Conservation (phyloP, 1,140 invertebrate species). For the Drosophila varians region DNA sequence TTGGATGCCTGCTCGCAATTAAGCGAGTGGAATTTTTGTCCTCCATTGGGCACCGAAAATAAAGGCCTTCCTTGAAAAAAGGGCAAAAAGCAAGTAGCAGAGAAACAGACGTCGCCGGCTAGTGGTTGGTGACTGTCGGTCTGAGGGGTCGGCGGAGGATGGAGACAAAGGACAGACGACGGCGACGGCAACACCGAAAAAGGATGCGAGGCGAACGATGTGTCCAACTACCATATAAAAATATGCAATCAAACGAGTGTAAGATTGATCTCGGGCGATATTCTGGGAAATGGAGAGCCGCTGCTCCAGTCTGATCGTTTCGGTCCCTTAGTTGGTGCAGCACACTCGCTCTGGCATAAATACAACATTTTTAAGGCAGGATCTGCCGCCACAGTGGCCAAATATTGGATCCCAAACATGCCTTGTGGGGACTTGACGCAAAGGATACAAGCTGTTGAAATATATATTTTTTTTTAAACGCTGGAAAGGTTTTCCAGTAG, state of each 20-base stretch:
- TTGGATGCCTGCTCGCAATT: slow-evolving; percentile 17
- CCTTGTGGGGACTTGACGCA: slow-evolving; percentile 38
- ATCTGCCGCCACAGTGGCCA: background rate
- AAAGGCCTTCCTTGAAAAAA: slow-evolving; percentile 4
- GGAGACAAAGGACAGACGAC: slow-evolving; percentile 1
- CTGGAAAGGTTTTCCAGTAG: background rate
- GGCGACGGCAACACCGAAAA: slow-evolving; percentile 61
- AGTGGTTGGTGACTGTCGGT: background rate
- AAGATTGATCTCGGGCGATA: slow-evolving; percentile 77
- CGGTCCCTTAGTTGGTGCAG: slow-evolving; percentile 30
- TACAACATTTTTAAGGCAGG: slow-evolving; percentile 18
- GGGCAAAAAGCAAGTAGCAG: slow-evolving; percentile 33
- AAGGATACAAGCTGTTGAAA: background rate
- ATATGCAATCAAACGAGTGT: slow-evolving; percentile 75
- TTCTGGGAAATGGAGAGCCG: slow-evolving; percentile 62
- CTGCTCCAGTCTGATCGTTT: slow-evolving; percentile 29
- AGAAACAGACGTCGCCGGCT: slow-evolving; percentile 35
- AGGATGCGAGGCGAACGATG: slow-evolving; percentile 69
- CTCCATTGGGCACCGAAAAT: slow-evolving; percentile 18
- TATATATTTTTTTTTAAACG: background rate
- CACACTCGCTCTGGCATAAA: slow-evolving; percentile 12
- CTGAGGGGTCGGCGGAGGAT: background rate
- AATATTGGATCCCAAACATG: slow-evolving; percentile 9
- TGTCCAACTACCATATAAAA: slow-evolving; percentile 78
- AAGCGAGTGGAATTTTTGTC: slow-evolving; percentile 42